Conservation (phyloP, 92 coral and sea anemone species). For the Montipora capitata region DNA sequence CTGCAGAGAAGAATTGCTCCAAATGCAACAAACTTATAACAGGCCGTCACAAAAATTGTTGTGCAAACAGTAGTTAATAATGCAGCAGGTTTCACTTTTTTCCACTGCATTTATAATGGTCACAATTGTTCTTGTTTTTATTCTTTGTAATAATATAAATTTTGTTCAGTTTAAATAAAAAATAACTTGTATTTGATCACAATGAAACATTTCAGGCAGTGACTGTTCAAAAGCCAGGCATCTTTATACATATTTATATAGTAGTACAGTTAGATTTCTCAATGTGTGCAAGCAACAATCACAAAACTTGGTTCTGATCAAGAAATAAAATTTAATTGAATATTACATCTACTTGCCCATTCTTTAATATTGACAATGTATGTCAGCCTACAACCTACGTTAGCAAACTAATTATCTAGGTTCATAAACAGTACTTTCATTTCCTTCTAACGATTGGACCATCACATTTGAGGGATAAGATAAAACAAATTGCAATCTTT, state of each 20-base stretch:
- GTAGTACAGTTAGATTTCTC: neutral
- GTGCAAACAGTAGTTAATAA: neutral
- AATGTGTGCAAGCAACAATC: neutral
- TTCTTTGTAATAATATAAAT: neutral
- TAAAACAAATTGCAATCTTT: no score
- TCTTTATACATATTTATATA: no score
- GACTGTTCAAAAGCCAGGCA: neutral
- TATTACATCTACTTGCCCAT: neutral
- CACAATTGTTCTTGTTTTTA: neutral
- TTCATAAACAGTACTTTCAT: neutral
- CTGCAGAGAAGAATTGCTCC: constrained; percentile 13
- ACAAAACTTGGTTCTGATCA: constrained; percentile 5
- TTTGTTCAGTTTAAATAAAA: neutral
- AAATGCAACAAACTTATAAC: constrained; percentile 40
- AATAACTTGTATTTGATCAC: neutral
- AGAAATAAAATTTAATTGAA: constrained; percentile 2
- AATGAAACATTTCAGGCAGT: neutral
- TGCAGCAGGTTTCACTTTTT: neutral
- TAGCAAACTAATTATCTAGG: no score
- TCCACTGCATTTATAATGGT: neutral
- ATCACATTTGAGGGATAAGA: no score
- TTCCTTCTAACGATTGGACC: no score
- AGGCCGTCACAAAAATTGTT: neutral
- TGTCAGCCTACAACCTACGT: constrained; percentile 5
- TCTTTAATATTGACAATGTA: neutral